Evolutionary conservation across 2,797 vertebrate species (phyloP).

Genomic region (Phoxinus dragarum): DNA sequence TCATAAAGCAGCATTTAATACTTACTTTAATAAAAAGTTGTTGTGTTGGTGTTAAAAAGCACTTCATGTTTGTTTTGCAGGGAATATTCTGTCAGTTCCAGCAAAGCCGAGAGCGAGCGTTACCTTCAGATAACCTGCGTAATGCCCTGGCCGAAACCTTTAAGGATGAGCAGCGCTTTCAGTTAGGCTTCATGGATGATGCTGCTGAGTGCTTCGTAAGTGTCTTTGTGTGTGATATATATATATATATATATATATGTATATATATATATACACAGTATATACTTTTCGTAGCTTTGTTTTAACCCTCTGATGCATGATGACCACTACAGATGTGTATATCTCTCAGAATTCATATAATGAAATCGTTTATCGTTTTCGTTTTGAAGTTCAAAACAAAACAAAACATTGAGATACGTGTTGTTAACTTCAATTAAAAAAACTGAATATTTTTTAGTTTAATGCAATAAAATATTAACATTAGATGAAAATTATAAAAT

Average conservation of each 20-base stretch:
- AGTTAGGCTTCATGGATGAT: slow-evolving; percentile 98
- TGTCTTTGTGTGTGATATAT: slow-evolving; percentile 54
- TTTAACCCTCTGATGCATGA: background rate
- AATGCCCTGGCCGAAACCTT: slow-evolving; percentile 98
- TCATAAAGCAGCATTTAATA: background rate
- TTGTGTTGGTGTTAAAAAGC: background rate
- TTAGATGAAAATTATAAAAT: background rate
- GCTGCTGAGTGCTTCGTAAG: slow-evolving; percentile 98
- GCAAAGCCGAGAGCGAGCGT: slow-evolving; percentile 92
- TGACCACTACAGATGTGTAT: background rate
- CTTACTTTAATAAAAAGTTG: background rate
- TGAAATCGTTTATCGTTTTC: background rate
- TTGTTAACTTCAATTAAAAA: no score
- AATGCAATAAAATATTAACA: background rate
- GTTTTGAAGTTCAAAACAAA: background rate
- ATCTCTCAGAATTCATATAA: background rate
- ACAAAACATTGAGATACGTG: background rate
- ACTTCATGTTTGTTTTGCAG: slow-evolving; percentile 68
- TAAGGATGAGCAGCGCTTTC: slow-evolving; percentile 97
- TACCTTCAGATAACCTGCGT: slow-evolving; percentile 95
- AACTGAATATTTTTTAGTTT: no score
- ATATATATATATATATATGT: background rate
- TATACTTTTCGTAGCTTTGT: background rate
- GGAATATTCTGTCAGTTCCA: slow-evolving; percentile 97
- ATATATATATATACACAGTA: background rate